phyloP scores from a whole-genome alignment of 1,140 invertebrate genomes.

The Lucilia cuprina region DNA sequence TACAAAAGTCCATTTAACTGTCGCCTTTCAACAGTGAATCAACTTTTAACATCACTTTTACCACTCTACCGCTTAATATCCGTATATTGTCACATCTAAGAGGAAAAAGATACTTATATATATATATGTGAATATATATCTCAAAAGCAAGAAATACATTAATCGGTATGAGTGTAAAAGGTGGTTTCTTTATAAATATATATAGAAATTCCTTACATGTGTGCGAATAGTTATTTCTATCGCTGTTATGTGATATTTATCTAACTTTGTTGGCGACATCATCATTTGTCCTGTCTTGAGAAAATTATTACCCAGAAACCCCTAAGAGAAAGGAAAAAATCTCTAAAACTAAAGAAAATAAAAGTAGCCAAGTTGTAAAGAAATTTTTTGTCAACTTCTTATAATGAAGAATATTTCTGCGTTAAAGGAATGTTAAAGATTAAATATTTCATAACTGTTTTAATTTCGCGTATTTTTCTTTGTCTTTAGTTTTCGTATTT shows the following conservation, averaged over 20 bases:
- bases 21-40: conserved; percentile 25
- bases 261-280: conserved; percentile 1
- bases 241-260: background rate
- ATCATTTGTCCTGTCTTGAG: background rate
- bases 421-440: background rate
- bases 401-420: background rate
- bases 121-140: background rate
- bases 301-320: background rate
- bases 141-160: background rate
- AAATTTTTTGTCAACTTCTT: background rate
- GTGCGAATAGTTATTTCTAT: background rate
- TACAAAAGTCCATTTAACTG: conserved; percentile 28
- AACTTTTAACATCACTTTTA: background rate
- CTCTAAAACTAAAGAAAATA: background rate
- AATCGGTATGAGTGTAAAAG: background rate
- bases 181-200: background rate
- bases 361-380: background rate
- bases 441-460: background rate
- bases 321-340: background rate
- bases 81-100: background rate
- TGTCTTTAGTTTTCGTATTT: background rate
- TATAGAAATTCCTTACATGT: background rate
- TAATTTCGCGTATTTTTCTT: background rate
- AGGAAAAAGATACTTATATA: background rate
- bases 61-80: background rate